phyloP scores from a whole-genome alignment of 2,888 invertebrate species.

The Protula sp. region DNA sequence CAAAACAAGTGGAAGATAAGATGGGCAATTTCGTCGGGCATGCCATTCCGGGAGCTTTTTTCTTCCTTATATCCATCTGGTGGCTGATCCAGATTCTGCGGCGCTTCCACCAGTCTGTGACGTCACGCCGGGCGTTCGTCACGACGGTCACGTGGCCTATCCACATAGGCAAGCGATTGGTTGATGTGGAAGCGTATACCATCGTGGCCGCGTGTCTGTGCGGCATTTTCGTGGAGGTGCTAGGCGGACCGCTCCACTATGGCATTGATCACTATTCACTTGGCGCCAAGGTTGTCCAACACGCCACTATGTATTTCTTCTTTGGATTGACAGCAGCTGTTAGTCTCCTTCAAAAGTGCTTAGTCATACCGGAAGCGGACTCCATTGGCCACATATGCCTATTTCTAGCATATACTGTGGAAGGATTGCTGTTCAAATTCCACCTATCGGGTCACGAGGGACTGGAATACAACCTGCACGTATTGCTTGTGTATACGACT shows the following conservation, averaged over 20 bases:
- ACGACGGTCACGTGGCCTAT: background rate
- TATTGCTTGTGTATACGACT: background rate
- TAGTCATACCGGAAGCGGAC: background rate
- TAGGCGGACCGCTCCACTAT: background rate
- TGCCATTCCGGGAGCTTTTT: background rate
- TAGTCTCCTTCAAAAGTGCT: background rate
- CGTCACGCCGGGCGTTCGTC: background rate
- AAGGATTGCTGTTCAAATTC: background rate
- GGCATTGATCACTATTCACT: background rate
- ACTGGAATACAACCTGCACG: background rate
- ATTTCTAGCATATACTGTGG: background rate
- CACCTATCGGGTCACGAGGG: background rate
- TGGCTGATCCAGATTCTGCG: background rate
- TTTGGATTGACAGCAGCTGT: background rate
- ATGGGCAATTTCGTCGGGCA: background rate
- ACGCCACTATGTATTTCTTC: background rate
- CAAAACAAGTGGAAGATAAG: background rate
- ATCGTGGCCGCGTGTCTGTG: background rate
- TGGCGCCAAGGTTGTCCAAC: background rate
- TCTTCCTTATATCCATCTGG: background rate
- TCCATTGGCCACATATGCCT: background rate
- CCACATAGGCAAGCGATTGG: background rate
- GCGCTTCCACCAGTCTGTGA: background rate
- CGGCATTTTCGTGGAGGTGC: background rate
- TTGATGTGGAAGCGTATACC: background rate